These are phyloP conservation scores for Sinocyclocheilus maitianheensis DNA, from an alignment of 2,113 vertebrate genomes.

Conservation along the genomic window DNA sequence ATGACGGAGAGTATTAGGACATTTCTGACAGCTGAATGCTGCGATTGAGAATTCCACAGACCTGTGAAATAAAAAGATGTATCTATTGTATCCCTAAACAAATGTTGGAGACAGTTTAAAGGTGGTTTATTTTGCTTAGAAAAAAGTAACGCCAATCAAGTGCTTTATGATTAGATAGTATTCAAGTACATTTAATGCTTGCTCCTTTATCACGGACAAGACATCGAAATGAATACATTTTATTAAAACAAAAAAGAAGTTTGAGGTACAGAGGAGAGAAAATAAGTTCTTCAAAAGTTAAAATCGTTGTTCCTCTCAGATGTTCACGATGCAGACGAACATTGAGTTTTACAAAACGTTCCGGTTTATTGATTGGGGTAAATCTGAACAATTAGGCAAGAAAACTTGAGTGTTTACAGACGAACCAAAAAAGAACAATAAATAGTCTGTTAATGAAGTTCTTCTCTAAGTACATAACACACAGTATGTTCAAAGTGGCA, in stretches of 20 bases:
- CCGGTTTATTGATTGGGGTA: conserved; percentile 76
- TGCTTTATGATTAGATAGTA: not conserved
- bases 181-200: not conserved
- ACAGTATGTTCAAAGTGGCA: conserved; percentile 70
- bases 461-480: conserved; percentile 56
- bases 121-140: not conserved
- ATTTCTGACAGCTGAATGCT: not conserved
- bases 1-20: not conserved
- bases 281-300: not conserved
- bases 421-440: conserved; percentile 76
- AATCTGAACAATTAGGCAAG: conserved; percentile 69
- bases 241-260: not conserved
- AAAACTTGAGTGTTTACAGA: conserved; percentile 71
- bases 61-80: not conserved
- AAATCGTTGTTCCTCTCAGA: conserved; percentile 35
- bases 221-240: not conserved
- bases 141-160: not conserved
- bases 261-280: not conserved
- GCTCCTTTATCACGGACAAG: not conserved
- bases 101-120: not conserved
- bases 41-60: not conserved
- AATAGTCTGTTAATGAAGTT: conserved; percentile 75
- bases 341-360: conserved; percentile 78
- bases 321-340: conserved; percentile 70
- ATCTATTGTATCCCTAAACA: not conserved